A percentile compares a stretch with the other conserved stretches of the same genome.
Evolutionary conservation across 2,888 invertebrate species (phyloP).

Genomic region (Brenthis ino): DNA sequence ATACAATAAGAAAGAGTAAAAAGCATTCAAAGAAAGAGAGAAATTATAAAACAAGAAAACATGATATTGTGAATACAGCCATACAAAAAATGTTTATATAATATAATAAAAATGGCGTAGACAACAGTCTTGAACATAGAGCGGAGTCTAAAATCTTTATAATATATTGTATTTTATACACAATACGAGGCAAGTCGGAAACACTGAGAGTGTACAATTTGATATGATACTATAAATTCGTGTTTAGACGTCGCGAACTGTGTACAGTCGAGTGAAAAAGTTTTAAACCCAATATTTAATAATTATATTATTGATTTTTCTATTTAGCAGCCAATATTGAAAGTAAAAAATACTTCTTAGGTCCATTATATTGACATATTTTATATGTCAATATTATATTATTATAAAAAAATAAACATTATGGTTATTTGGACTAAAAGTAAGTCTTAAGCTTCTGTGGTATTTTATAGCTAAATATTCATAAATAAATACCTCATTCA

Average conservation of each 20-base stretch:
- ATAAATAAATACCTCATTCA: too few relatives aligned
- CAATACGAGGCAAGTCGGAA: conserved; percentile 34
- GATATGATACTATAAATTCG: conserved; percentile 73
- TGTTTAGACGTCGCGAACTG: conserved; percentile 39
- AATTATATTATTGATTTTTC: too few relatives aligned
- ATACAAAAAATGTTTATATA: conserved; percentile 23
- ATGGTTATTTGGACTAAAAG: too few relatives aligned
- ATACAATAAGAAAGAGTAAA: too few relatives aligned
- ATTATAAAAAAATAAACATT: too few relatives aligned
- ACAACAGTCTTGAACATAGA: conserved; percentile 58
- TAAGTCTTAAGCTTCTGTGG: too few relatives aligned
- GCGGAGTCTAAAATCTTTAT: conserved; percentile 40
- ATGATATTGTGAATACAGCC: conserved; percentile 24
- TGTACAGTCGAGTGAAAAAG: conserved; percentile 42
- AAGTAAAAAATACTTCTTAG: background rate
- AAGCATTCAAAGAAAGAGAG: too few relatives aligned
- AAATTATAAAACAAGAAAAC: background rate
- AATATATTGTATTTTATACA: conserved; percentile 32
- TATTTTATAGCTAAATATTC: too few relatives aligned
- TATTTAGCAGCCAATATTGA: too few relatives aligned
- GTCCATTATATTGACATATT: background rate
- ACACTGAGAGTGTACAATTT: conserved; percentile 61
- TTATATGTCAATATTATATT: background rate
- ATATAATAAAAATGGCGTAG: conserved; percentile 51
- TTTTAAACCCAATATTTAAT: background rate